phyloP scores from a whole-genome alignment of 23 tunicate genomes.

The Styela clava region DNA sequence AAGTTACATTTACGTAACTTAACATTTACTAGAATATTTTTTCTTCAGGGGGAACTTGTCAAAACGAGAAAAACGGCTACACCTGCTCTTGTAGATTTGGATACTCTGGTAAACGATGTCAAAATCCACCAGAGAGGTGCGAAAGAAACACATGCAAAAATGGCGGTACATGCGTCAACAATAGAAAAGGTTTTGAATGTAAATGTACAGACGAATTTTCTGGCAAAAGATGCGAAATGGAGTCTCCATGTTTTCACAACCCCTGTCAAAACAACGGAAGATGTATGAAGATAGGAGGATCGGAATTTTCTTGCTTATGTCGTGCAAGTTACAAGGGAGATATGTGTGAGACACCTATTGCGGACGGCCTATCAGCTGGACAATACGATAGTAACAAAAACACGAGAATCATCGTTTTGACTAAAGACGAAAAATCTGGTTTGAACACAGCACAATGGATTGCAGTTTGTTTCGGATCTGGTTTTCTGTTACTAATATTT shows the following conservation, averaged over 20 bases:
- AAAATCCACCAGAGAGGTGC: neutral
- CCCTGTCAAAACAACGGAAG: neutral
- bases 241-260: neutral
- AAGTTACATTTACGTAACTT: too few species aligned
- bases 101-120: neutral
- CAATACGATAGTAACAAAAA: neutral
- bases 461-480: conserved; percentile 56
- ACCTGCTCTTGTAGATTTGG: neutral
- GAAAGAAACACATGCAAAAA: neutral
- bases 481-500: conserved; percentile 33
- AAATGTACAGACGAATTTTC: neutral
- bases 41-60: conserved; percentile 2
- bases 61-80: neutral
- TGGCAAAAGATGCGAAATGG: neutral
- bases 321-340: neutral
- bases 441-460: conserved; percentile 45
- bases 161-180: neutral
- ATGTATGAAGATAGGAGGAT: neutral
- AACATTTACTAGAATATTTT: too few species aligned
- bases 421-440: neutral
- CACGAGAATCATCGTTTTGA: neutral
- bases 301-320: neutral
- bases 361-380: neutral
- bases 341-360: neutral
- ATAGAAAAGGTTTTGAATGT: neutral